phyloP scores from a whole-genome alignment of 2,113 vertebrate species.

The Propithecus coquereli region DNA sequence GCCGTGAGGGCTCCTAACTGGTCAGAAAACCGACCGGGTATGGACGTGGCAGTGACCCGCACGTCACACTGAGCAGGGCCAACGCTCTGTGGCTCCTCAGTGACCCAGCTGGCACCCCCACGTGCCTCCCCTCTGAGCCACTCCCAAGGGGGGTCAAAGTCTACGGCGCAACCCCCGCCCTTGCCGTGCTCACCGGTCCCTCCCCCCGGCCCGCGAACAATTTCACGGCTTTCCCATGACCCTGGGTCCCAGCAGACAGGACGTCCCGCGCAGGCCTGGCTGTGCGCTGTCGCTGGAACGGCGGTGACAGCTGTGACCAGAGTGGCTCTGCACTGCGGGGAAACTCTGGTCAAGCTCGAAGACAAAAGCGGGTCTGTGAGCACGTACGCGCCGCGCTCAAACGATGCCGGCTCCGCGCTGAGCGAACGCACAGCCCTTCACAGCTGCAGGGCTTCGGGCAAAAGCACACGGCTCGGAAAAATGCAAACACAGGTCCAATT shows the following conservation, averaged over 20 bases:
- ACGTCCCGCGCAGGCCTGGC: rapidly evolving
- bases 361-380: background rate
- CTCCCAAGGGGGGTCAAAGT: rapidly evolving
- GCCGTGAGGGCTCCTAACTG: rapidly evolving
- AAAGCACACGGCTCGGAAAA: too few relatives aligned
- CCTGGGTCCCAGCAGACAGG: rapidly evolving
- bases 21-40: rapidly evolving
- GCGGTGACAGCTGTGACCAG: background rate
- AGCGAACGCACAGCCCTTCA: rapidly evolving
- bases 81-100: rapidly evolving
- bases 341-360: background rate
- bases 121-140: rapidly evolving
- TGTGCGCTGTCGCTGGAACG: rapidly evolving
- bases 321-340: background rate
- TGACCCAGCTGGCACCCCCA: rapidly evolving
- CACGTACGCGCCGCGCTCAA: background rate
- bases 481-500: background rate
- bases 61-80: rapidly evolving
- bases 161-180: rapidly evolving
- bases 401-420: rapidly evolving
- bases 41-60: rapidly evolving
- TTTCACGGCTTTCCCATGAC: rapidly evolving
- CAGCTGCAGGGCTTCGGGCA: background rate
- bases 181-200: rapidly evolving
- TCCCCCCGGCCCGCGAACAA: rapidly evolving